A percentile compares a stretch with the other conserved stretches of the same genome.
Conservation (phyloP, 2,888 invertebrate genomes). For the Nemapogon koenigi region DNA sequence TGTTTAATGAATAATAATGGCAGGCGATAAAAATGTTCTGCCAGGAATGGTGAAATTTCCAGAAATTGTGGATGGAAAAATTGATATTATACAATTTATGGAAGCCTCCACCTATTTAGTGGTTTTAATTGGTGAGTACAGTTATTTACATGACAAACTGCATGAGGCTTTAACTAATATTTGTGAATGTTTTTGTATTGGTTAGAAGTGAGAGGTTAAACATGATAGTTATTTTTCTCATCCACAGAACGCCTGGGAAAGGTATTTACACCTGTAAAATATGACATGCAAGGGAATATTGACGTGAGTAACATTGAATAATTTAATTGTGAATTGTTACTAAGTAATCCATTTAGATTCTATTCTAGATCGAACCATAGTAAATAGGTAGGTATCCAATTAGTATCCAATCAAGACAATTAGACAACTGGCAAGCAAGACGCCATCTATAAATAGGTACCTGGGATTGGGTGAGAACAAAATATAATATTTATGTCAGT, state of each 20-base stretch:
- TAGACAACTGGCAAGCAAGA: too few species aligned
- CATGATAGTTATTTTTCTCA: conserved; percentile 14
- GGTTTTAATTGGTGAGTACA: conserved; percentile 67
- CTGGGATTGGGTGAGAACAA: too few species aligned
- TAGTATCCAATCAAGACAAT: too few species aligned
- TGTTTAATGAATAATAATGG: too few species aligned
- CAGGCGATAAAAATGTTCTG: too few species aligned
- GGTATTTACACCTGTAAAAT: conserved; percentile 74
- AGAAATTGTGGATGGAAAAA: conserved; percentile 55
- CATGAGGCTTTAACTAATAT: too few species aligned
- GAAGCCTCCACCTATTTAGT: conserved; percentile 68
- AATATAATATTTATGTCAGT: too few species aligned
- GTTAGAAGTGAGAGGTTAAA: too few species aligned
- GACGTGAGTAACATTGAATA: conserved; percentile 66
- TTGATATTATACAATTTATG: conserved; percentile 67
- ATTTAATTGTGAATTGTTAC: neutral
- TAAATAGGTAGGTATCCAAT: too few species aligned
- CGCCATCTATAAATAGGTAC: too few species aligned
- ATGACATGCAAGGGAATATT: conserved; percentile 80
- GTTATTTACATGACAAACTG: too few species aligned
- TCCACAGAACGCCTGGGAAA: conserved; percentile 76
- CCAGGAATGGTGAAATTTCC: conserved; percentile 64
- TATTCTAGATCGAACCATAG: neutral
- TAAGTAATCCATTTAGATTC: neutral
- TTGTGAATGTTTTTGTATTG: too few species aligned